Evolutionary conservation across 2,797 vertebrate genomes (phyloP).

Genomic region (Lateolabrax maculatus): DNA sequence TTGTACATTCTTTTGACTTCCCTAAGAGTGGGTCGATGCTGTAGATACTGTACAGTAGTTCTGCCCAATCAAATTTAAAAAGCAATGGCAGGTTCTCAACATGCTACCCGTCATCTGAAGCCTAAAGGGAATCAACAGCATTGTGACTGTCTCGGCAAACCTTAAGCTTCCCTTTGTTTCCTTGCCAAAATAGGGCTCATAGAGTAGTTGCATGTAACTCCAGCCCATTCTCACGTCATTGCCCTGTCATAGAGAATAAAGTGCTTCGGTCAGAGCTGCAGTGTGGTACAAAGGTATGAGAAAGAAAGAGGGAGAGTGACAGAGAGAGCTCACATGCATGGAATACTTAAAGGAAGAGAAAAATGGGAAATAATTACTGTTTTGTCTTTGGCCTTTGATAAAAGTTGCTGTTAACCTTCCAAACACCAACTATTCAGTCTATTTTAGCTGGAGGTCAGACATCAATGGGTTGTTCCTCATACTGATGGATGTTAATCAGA

Average conservation of each 20-base stretch:
- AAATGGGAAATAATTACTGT: conserved; percentile 19
- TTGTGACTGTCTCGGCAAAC: conserved; percentile 69
- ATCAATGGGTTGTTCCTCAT: background rate
- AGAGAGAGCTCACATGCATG: conserved; percentile 24
- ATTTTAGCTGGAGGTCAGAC: conserved; percentile 5
- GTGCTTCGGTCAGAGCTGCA: conserved; percentile 22
- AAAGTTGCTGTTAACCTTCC: conserved; percentile 13
- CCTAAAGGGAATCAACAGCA: conserved; percentile 70
- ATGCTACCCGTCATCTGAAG: conserved; percentile 54
- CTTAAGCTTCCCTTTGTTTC: conserved; percentile 78
- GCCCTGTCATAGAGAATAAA: conserved; percentile 68
- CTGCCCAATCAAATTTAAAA: conserved; percentile 62
- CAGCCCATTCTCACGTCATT: conserved; percentile 71
- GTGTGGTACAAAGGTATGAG: conserved; percentile 43
- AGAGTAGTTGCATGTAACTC: conserved; percentile 62
- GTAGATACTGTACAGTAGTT: conserved; percentile 49
- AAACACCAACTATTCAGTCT: background rate
- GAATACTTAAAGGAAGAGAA: conserved; percentile 7
- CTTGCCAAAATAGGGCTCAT: conserved; percentile 69
- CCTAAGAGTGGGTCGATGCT: background rate
- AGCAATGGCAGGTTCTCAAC: conserved; percentile 76
- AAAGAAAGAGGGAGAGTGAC: conserved; percentile 13
- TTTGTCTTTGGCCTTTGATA: conserved; percentile 21
- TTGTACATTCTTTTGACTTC: conserved; percentile 5
- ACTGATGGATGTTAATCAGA: conserved; percentile 37